phyloP scores from a whole-genome alignment of 53 echinoderm and acorn worm genomes.

The Stichopus horrens region DNA sequence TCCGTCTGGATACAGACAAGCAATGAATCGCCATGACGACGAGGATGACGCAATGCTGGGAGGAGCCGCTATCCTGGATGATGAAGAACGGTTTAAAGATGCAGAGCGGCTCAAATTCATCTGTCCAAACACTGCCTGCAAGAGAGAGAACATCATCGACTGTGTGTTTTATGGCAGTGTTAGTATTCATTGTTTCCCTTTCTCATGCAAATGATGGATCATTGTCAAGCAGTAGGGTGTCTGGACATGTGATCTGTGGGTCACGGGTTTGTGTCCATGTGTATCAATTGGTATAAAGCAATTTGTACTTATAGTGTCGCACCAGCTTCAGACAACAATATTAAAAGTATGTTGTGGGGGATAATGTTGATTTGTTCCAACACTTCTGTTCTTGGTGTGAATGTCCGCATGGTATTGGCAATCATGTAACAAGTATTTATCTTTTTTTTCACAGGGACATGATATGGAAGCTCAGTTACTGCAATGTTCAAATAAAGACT shows the following conservation, averaged over 20 bases:
- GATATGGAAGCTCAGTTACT: slow-evolving; percentile 61
- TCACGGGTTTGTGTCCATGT: too few species aligned
- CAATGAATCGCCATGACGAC: slow-evolving; percentile 75
- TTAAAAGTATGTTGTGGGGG: neutral
- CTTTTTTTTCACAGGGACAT: slow-evolving; percentile 46
- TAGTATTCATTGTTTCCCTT: slow-evolving; percentile 21
- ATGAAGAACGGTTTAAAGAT: slow-evolving; percentile 95
- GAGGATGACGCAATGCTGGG: slow-evolving; percentile 85
- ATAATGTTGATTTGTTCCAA: neutral
- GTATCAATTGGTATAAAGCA: too few species aligned
- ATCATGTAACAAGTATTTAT: neutral
- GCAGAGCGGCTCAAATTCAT: slow-evolving; percentile 88
- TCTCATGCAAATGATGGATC: too few species aligned
- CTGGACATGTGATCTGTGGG: too few species aligned
- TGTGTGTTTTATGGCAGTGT: slow-evolving; percentile 88
- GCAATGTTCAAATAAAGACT: slow-evolving; percentile 70
- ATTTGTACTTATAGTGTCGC: neutral
- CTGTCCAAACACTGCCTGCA: slow-evolving; percentile 73
- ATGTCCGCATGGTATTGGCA: neutral
- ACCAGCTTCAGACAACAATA: neutral
- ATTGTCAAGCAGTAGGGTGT: too few species aligned
- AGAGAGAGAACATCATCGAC: slow-evolving; percentile 88
- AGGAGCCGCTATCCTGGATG: slow-evolving; percentile 72
- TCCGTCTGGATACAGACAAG: slow-evolving; percentile 87
- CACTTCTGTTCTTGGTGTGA: neutral